phyloP scores from a whole-genome alignment of 1,140 invertebrate genomes.

The Acromyrmex heyeri region DNA sequence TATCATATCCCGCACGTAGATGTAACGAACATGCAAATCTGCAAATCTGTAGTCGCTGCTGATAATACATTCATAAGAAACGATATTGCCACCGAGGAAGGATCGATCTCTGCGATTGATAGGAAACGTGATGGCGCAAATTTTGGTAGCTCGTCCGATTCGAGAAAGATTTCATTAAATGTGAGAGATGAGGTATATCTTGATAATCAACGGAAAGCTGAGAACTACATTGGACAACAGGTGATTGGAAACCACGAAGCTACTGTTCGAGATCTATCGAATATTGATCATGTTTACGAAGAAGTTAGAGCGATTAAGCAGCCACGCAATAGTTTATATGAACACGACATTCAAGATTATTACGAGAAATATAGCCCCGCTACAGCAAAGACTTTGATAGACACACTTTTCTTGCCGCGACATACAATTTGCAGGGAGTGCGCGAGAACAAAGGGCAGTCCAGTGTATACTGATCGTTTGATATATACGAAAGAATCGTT shows the following conservation, averaged over 20 bases:
- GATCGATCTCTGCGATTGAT: not conserved
- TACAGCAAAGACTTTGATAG: conserved; percentile 67
- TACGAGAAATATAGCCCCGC: conserved; percentile 73
- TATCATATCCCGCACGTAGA: conserved; percentile 66
- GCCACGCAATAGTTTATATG: conserved; percentile 23
- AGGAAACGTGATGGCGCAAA: not conserved
- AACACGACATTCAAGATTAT: conserved; percentile 71
- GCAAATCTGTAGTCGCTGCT: conserved; percentile 67
- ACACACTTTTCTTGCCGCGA: conserved; percentile 64
- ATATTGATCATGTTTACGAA: conserved; percentile 75
- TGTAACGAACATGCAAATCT: conserved; percentile 51
- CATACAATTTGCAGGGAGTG: conserved; percentile 71
- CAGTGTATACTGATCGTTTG: conserved; percentile 82
- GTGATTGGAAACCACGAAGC: not conserved
- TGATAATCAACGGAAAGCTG: not conserved
- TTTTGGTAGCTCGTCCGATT: not conserved
- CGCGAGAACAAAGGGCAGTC: conserved; percentile 68
- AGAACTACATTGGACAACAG: not conserved
- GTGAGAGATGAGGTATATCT: not conserved
- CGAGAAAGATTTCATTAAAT: conserved; percentile 44
- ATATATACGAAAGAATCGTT: conserved; percentile 78
- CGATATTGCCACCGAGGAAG: not conserved
- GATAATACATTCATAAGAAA: conserved; percentile 4
- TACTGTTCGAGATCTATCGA: not conserved
- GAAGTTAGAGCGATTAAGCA: conserved; percentile 65